These are phyloP conservation scores for Phoebastria nigripes DNA, from an alignment of 2,797 vertebrate genomes.

Conservation along the genomic window DNA sequence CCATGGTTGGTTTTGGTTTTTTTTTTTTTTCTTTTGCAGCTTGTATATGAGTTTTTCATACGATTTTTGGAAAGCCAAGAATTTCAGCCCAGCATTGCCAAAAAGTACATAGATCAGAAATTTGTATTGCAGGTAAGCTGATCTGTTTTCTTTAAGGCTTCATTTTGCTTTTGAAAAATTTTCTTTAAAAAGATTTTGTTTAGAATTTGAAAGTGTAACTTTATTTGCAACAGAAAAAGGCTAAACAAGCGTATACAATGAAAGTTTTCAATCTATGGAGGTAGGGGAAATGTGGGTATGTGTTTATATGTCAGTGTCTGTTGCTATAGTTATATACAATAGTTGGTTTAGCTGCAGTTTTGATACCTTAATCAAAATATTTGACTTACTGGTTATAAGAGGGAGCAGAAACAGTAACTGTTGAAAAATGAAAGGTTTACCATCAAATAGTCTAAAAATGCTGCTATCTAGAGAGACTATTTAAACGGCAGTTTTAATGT, in stretches of 20 bases:
- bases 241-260: neutral
- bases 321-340: neutral
- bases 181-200: neutral
- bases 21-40: conserved; percentile 72
- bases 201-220: neutral
- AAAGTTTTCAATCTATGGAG: neutral
- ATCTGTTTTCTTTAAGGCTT: neutral
- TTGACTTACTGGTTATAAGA: neutral
- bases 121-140: conserved; percentile 98
- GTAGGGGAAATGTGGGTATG: neutral
- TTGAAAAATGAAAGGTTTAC: neutral
- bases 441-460: neutral
- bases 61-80: conserved; percentile 99
- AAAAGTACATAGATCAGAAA: conserved; percentile 99
- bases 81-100: conserved; percentile 99
- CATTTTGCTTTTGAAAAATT: neutral
- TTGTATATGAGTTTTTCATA: conserved; percentile 99
- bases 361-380: conserved; percentile 5
- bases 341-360: neutral
- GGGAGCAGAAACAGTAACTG: neutral
- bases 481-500: neutral
- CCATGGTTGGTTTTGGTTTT: neutral
- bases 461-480: neutral
- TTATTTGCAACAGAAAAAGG: neutral
- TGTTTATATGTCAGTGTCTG: neutral